Evolutionary conservation across 2,888 invertebrate genomes (phyloP).

Genomic region (Ophonus ardosiacus): DNA sequence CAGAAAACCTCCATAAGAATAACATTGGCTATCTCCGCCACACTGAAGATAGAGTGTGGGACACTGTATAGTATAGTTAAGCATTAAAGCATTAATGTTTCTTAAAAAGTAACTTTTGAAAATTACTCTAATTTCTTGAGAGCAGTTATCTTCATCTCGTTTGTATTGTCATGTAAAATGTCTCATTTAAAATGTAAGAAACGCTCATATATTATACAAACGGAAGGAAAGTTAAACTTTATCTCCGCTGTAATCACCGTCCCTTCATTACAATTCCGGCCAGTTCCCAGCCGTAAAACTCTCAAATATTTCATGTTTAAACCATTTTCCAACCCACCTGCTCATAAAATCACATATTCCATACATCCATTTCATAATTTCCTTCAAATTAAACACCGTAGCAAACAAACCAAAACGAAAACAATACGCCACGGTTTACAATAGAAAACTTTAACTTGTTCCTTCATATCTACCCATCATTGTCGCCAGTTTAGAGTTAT

Average conservation of each 20-base stretch:
- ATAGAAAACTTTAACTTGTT: neutral
- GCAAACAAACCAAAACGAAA: constrained; percentile 37
- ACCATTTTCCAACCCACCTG: neutral
- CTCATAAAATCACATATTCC: constrained; percentile 21
- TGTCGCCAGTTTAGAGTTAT: neutral
- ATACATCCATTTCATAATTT: constrained; percentile 37
- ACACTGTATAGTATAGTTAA: no score
- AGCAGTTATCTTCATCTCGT: neutral
- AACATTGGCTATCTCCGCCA: no score
- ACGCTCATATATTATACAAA: neutral
- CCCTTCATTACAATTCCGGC: neutral
- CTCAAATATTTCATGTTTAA: neutral
- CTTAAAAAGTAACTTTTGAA: neutral
- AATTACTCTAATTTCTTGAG: neutral
- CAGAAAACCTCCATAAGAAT: no score
- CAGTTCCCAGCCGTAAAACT: neutral
- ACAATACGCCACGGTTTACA: constrained; percentile 29
- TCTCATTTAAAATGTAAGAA: neutral
- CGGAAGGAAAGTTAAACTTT: neutral
- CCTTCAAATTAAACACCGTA: neutral
- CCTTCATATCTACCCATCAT: neutral
- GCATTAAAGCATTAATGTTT: no score
- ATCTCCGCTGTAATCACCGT: neutral
- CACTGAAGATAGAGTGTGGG: no score
- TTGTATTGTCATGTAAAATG: neutral